A percentile compares a stretch with the other conserved stretches of the same genome.
Conservation (phyloP, 2,888 invertebrate species). For the Dolichomitus sp. region DNA sequence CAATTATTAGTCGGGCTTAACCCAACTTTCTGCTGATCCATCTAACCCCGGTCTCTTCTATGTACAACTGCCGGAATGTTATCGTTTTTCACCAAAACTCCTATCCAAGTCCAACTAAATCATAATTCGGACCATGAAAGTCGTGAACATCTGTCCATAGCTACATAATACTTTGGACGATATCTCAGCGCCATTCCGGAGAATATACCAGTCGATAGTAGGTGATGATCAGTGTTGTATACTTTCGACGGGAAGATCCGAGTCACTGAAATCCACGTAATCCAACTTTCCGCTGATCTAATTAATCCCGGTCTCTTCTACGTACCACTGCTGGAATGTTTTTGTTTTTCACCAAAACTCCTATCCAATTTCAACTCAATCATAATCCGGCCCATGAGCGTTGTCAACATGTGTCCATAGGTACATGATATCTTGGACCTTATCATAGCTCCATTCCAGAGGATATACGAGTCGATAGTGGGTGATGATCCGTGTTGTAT, state of each 20-base stretch:
- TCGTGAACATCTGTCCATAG: conserved; percentile 57
- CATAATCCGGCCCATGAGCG: conserved; percentile 50
- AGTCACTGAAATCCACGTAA: background rate
- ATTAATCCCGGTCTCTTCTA: background rate
- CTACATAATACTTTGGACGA: conserved; percentile 32
- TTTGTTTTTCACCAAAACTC: conserved; percentile 27
- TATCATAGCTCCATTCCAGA: no score
- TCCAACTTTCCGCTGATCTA: no score
- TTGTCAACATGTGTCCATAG: no score
- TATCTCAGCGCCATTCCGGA: conserved; percentile 37
- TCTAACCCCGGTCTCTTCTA: background rate
- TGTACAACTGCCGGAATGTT: background rate
- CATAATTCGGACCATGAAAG: conserved; percentile 57
- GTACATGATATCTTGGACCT: no score
- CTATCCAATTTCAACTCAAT: conserved; percentile 55
- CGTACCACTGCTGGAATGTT: background rate
- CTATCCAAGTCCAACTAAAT: conserved; percentile 53
- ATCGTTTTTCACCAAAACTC: conserved; percentile 28
- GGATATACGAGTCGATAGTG: no score
- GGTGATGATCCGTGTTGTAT: no score
- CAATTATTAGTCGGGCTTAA: no score
- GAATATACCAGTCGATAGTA: conserved; percentile 11
- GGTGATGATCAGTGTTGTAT: conserved; percentile 1
- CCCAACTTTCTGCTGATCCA: no score
- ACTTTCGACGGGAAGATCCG: conserved; percentile 21